These are phyloP conservation scores for Plodia interpunctella DNA, from an alignment of 1,140 invertebrate species.

Conservation along the genomic window DNA sequence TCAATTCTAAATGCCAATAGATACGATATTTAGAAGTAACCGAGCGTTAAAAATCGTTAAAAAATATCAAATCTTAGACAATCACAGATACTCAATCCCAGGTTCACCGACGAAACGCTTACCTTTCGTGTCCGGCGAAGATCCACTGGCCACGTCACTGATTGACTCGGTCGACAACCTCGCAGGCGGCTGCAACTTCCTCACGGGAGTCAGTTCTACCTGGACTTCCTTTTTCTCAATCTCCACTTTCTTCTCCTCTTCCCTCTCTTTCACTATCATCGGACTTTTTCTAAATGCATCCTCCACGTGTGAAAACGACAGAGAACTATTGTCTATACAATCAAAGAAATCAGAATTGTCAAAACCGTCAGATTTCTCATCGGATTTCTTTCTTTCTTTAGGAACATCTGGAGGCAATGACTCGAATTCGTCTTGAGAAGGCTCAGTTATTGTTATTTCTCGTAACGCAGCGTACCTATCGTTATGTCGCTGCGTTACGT, in stretches of 20 bases:
- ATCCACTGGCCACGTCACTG: slow-evolving; percentile 78
- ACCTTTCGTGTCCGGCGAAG: slow-evolving; percentile 79
- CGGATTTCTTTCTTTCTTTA: slow-evolving; percentile 70
- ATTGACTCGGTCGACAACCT: slow-evolving; percentile 77
- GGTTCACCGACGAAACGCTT: slow-evolving; percentile 12
- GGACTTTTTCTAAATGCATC: slow-evolving; percentile 74
- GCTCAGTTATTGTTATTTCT: slow-evolving; percentile 82
- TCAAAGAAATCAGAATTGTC: slow-evolving; percentile 76
- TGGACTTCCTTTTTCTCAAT: slow-evolving; percentile 37
- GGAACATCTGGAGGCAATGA: slow-evolving; percentile 67
- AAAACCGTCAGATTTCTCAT: slow-evolving; percentile 74
- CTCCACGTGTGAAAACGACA: slow-evolving; percentile 70
- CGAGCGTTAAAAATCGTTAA: no score
- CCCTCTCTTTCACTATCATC: slow-evolving; percentile 57
- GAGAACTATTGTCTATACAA: slow-evolving; percentile 70
- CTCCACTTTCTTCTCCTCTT: slow-evolving; percentile 50
- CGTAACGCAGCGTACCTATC: slow-evolving; percentile 85
- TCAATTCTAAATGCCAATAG: no score
- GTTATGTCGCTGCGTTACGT: slow-evolving; percentile 29
- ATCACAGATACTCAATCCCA: no score
- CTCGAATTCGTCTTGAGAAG: slow-evolving; percentile 76
- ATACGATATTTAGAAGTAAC: no score
- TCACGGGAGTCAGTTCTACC: slow-evolving; percentile 41
- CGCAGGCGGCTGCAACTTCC: slow-evolving; percentile 47
- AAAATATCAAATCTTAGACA: no score